Evolutionary conservation across 2,113 vertebrate species (phyloP).

Genomic region (Polypterus bichir): DNA sequence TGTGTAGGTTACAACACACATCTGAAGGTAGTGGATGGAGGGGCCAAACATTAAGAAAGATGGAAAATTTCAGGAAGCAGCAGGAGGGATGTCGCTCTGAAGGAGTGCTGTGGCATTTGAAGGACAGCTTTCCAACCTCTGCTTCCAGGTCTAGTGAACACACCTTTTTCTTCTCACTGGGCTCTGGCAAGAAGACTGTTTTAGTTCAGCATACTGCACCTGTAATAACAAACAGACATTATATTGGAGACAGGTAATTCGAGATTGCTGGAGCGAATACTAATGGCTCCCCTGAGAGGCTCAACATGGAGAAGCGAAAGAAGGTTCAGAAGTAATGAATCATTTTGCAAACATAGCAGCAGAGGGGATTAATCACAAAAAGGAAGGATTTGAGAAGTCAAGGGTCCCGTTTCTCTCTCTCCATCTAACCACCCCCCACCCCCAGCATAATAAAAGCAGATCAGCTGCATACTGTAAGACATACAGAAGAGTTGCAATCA

Average conservation of each 20-base stretch:
- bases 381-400: constrained; percentile 90
- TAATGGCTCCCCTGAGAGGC: constrained; percentile 86
- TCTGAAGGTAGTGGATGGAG: too few relatives aligned
- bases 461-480: constrained; percentile 5
- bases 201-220: constrained; percentile 81
- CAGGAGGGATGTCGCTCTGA: neutral
- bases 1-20: too few relatives aligned
- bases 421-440: constrained; percentile 27
- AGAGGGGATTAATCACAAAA: constrained; percentile 89
- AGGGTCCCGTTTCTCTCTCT: constrained; percentile 63
- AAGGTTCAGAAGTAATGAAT: constrained; percentile 92
- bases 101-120: constrained; percentile 21
- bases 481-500: too few relatives aligned
- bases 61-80: neutral
- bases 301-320: constrained; percentile 57
- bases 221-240: constrained; percentile 88
- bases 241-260: constrained; percentile 73
- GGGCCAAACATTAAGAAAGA: too few relatives aligned
- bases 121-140: constrained; percentile 24
- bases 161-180: constrained; percentile 71
- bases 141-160: constrained; percentile 27
- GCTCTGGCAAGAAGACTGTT: constrained; percentile 57
- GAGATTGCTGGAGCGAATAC: constrained; percentile 59
- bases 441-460: constrained; percentile 71
- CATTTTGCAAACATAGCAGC: constrained; percentile 94